These are phyloP conservation scores for Indri indri DNA, from an alignment of 2,113 vertebrate species.

Conservation along the genomic window DNA sequence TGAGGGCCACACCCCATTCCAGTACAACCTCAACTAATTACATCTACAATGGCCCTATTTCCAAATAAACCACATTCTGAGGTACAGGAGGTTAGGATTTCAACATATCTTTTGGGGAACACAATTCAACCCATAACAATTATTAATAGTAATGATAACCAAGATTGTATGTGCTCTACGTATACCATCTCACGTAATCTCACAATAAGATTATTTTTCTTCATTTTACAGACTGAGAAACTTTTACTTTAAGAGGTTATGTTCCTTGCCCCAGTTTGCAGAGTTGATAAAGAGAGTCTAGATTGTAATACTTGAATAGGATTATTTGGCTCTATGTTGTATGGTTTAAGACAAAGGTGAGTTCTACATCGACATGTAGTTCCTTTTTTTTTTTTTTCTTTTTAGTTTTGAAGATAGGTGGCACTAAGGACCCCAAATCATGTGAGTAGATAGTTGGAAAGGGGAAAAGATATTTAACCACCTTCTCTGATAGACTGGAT, in stretches of 20 bases:
- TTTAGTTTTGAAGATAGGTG: background rate
- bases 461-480: background rate
- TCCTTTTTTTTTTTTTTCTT: background rate
- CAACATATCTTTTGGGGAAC: background rate
- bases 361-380: background rate
- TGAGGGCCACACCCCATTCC: background rate
- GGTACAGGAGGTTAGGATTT: background rate
- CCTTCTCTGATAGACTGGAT: background rate
- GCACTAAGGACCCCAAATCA: background rate
- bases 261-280: background rate
- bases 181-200: background rate
- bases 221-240: background rate
- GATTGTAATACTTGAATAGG: background rate
- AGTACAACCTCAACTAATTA: background rate
- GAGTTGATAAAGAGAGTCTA: background rate
- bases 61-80: background rate
- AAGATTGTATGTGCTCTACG: background rate
- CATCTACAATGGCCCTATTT: background rate
- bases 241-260: background rate
- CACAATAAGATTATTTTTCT: background rate
- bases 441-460: background rate
- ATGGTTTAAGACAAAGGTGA: background rate
- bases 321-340: background rate
- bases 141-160: background rate
- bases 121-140: background rate